Percentiles rank a stretch among this genome's conserved stretches.
Evolutionary conservation across 2,113 vertebrate genomes (phyloP).

Genomic region (Rousettus leschenaultii): DNA sequence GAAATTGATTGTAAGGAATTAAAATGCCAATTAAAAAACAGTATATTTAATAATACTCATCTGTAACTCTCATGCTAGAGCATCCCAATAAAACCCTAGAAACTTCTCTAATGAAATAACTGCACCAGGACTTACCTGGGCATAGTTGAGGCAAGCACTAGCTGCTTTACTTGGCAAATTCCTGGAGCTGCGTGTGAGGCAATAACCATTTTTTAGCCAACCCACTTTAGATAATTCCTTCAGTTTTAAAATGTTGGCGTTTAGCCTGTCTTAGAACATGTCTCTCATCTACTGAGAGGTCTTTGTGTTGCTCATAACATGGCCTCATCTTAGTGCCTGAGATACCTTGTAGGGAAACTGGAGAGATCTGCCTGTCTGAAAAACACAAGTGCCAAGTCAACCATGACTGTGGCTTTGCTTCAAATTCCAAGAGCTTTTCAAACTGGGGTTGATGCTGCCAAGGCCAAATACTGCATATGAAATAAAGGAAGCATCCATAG

Average conservation of each 20-base stretch:
- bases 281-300: neutral
- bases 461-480: neutral
- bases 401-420: constrained; percentile 35
- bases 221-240: neutral
- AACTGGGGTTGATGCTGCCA: neutral
- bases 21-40: neutral
- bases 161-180: neutral
- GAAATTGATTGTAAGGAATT: neutral
- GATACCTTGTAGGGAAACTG: neutral
- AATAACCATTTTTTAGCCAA: neutral
- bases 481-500: neutral
- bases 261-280: neutral
- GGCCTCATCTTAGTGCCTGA: neutral
- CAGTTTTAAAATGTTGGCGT: neutral
- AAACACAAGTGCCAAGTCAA: constrained; percentile 17
- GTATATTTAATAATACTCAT: neutral
- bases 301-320: neutral
- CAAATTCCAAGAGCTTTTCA: constrained; percentile 37
- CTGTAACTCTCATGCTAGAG: neutral
- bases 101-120: neutral
- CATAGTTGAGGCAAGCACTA: neutral
- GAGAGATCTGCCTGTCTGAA: constrained; percentile 18
- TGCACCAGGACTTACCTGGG: neutral
- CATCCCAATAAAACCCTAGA: neutral
- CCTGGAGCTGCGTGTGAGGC: neutral